These are phyloP conservation scores for Drosophila birchii DNA, from an alignment of 2,888 invertebrate species.

Conservation along the genomic window DNA sequence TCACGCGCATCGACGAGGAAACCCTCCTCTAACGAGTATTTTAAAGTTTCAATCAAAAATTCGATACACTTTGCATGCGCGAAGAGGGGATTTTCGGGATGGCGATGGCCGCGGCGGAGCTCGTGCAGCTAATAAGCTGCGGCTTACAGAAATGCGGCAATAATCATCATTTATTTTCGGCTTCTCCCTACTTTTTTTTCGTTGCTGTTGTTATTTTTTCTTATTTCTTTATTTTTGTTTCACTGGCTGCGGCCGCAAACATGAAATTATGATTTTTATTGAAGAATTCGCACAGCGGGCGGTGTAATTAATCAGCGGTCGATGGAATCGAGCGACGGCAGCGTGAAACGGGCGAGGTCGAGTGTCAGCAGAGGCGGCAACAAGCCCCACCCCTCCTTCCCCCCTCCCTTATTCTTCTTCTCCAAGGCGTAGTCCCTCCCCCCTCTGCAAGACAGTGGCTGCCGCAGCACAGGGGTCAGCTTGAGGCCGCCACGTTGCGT, in stretches of 20 bases:
- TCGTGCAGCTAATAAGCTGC: constrained; percentile 78
- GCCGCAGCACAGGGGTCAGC: constrained; percentile 60
- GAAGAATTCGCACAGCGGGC: constrained; percentile 83
- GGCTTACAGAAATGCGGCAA: constrained; percentile 79
- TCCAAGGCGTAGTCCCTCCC: constrained; percentile 11
- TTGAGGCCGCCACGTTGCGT: constrained; percentile 57
- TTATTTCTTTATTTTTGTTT: constrained; percentile 21
- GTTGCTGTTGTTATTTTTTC: constrained; percentile 11
- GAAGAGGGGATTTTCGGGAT: constrained; percentile 1
- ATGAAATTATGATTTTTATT: constrained; percentile 80
- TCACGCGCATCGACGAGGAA: constrained; percentile 68
- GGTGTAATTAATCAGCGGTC: constrained; percentile 81
- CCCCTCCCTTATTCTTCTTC: not conserved
- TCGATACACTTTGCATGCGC: constrained; percentile 74
- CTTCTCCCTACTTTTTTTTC: constrained; percentile 12
- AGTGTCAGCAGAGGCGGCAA: constrained; percentile 69
- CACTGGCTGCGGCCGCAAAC: constrained; percentile 57
- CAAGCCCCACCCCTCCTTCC: constrained; percentile 22
- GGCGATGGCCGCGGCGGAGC: constrained; percentile 51
- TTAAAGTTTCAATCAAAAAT: constrained; percentile 80
- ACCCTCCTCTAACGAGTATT: constrained; percentile 76
- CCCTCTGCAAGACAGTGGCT: constrained; percentile 51
- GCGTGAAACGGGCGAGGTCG: constrained; percentile 70
- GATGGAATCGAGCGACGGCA: constrained; percentile 54
- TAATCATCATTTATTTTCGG: constrained; percentile 66